Conservation (phyloP, 2,888 invertebrate species). For the Apoda limacodes region DNA sequence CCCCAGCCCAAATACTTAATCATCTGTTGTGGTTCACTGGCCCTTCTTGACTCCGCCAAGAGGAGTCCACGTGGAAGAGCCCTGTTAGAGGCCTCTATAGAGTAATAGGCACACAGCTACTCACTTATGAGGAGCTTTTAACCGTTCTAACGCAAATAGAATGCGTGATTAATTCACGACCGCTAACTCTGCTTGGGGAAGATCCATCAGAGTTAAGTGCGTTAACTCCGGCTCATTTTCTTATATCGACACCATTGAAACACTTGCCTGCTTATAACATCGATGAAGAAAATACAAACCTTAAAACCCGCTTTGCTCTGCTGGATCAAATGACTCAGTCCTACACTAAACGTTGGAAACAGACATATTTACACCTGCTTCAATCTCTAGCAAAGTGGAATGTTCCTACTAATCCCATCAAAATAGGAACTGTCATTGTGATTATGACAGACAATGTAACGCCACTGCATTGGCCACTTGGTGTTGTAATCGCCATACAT, state of each 20-base stretch:
- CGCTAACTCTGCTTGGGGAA: constrained; percentile 2
- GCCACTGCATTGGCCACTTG: too few species aligned
- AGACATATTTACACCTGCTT: constrained; percentile 4
- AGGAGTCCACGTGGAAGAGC: constrained; percentile 3
- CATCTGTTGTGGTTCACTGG: constrained; percentile 9
- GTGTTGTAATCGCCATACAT: constrained; percentile 1
- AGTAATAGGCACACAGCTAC: neutral
- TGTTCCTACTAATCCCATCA: constrained; percentile 3
- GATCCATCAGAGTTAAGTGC: constrained; percentile 3
- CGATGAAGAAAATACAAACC: neutral
- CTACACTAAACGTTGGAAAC: constrained; percentile 6
- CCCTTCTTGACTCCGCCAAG: constrained; percentile 3
- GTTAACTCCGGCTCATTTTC: constrained; percentile 3
- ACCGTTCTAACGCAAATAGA: too few species aligned
- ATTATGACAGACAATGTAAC: too few species aligned
- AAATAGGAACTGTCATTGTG: too few species aligned
- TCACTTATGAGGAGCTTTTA: too few species aligned
- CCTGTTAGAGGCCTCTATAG: neutral
- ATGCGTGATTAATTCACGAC: too few species aligned
- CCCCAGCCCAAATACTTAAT: constrained; percentile 5
- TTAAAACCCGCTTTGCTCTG: constrained; percentile 2
- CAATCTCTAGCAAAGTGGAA: constrained; percentile 7
- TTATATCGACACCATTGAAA: constrained; percentile 3
- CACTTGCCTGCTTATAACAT: neutral
- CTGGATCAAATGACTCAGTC: constrained; percentile 6